These are phyloP conservation scores for Suillia variegata DNA, from an alignment of 2,888 invertebrate species.

Conservation along the genomic window DNA sequence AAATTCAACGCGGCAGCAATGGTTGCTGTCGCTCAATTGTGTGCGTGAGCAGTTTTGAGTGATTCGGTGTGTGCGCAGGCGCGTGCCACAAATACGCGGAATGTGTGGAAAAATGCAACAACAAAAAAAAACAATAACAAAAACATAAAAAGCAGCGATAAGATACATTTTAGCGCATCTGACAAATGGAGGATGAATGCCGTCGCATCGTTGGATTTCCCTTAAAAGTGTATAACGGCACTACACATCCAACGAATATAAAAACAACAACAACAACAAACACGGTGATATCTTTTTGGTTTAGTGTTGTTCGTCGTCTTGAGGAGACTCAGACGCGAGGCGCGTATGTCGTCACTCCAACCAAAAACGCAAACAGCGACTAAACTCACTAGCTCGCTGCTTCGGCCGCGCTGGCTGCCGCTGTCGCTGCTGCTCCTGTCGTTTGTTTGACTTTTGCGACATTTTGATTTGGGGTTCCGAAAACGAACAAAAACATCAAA, in stretches of 20 bases:
- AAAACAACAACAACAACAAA: too few relatives aligned
- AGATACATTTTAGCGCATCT: not conserved
- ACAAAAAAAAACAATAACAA: slow-evolving; percentile 6
- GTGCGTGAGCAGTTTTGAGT: not conserved
- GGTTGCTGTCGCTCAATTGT: slow-evolving; percentile 8
- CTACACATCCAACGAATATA: not conserved
- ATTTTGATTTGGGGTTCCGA: slow-evolving; percentile 38
- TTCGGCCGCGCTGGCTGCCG: too few relatives aligned
- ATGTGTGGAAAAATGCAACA: slow-evolving; percentile 8
- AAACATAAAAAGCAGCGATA: too few relatives aligned
- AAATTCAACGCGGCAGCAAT: slow-evolving; percentile 8
- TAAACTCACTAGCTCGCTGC: slow-evolving; percentile 7
- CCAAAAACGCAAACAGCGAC: slow-evolving; percentile 20
- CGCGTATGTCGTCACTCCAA: not conserved
- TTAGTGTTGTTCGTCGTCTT: too few relatives aligned
- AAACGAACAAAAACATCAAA: not conserved
- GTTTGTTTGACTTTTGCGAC: slow-evolving; percentile 52
- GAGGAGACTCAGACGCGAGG: too few relatives aligned
- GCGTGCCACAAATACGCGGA: slow-evolving; percentile 1
- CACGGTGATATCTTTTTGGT: too few relatives aligned
- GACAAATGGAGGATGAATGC: not conserved
- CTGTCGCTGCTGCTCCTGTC: slow-evolving; percentile 21
- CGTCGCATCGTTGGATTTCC: not conserved
- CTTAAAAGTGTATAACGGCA: not conserved
- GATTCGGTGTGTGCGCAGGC: slow-evolving; percentile 9